phyloP scores from a whole-genome alignment of 2,113 vertebrate species.

The Serilophus lunatus region DNA sequence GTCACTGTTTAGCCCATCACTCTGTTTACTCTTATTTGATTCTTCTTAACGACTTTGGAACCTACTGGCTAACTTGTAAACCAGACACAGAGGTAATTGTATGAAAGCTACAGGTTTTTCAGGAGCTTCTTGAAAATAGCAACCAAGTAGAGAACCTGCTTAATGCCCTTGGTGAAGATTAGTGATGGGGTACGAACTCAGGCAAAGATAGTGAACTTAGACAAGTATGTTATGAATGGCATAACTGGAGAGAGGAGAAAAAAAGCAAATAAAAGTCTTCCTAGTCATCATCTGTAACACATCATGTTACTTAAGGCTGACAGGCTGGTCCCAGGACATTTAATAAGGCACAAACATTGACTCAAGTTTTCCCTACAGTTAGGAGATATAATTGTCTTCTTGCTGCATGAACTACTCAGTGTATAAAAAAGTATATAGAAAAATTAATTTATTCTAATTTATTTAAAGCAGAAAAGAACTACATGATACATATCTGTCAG shows the following conservation, averaged over 20 bases:
- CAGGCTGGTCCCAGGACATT: neutral
- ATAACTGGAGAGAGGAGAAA: rapidly evolving
- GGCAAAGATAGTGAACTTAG: neutral
- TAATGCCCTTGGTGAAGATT: neutral
- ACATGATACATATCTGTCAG: neutral
- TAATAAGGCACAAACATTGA: neutral
- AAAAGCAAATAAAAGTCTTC: neutral
- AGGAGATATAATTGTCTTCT: neutral
- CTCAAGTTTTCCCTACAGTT: neutral
- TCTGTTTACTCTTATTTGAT: neutral
- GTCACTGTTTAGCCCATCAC: neutral
- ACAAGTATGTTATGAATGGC: neutral
- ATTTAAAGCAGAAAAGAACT: neutral
- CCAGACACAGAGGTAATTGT: neutral
- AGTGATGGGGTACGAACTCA: neutral
- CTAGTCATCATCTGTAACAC: neutral
- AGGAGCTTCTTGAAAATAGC: neutral
- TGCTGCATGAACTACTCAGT: neutral
- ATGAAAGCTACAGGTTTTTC: neutral
- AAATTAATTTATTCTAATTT: neutral
- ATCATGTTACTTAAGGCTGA: neutral
- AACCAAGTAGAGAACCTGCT: neutral
- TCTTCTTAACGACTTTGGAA: neutral
- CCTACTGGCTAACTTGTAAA: neutral
- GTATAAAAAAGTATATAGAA: neutral